These are phyloP conservation scores for Automeris io DNA, from an alignment of 2,888 invertebrate species.

Conservation along the genomic window DNA sequence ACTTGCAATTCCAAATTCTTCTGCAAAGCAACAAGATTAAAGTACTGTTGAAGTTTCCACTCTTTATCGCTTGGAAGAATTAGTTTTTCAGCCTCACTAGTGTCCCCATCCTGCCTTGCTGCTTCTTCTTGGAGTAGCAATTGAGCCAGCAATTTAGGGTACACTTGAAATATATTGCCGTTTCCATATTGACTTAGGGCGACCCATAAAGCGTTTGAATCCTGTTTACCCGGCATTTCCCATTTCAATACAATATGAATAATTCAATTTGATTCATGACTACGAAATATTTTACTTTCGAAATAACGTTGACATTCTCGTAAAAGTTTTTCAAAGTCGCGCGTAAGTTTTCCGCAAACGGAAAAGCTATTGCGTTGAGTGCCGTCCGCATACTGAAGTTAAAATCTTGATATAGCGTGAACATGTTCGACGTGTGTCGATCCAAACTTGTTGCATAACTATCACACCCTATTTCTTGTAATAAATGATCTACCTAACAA, in stretches of 20 bases:
- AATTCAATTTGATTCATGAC: not conserved
- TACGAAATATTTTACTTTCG: not conserved
- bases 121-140: slow-evolving; percentile 73
- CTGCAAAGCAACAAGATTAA: slow-evolving; percentile 80
- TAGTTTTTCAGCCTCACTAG: slow-evolving; percentile 71
- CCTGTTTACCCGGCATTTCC: slow-evolving; percentile 50
- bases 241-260: slow-evolving; percentile 21
- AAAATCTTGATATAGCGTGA: slow-evolving; percentile 11
- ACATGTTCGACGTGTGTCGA: slow-evolving; percentile 9
- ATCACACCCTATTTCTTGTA: too few species aligned
- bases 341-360: slow-evolving; percentile 11
- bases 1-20: slow-evolving; percentile 53
- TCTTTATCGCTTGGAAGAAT: slow-evolving; percentile 82
- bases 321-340: not conserved
- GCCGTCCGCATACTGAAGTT: slow-evolving; percentile 41
- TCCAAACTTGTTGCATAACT: slow-evolving; percentile 17
- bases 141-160: slow-evolving; percentile 80
- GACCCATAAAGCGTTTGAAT: slow-evolving; percentile 69
- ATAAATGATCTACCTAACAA: too few species aligned
- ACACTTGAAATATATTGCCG: slow-evolving; percentile 80
- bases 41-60: slow-evolving; percentile 82
- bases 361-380: slow-evolving; percentile 32
- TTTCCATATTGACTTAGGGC: slow-evolving; percentile 74
- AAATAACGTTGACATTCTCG: not conserved
- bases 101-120: slow-evolving; percentile 56